Percentiles rank a stretch among this genome's conserved stretches.
Evolutionary conservation across 2,113 vertebrate genomes (phyloP).

Genomic region (Clarias magur): DNA sequence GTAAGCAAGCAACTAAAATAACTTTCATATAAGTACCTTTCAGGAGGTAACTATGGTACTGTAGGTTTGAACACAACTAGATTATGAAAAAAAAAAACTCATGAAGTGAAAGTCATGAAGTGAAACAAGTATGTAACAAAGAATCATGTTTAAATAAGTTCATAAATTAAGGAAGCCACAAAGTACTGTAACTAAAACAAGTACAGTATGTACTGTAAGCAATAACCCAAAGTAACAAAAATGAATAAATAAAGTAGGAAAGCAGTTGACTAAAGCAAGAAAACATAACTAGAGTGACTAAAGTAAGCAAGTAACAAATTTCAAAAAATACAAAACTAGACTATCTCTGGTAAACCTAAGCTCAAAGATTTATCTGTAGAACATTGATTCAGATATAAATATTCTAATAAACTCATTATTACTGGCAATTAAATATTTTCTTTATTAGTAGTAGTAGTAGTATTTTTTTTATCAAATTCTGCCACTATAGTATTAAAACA

Average conservation of each 20-base stretch:
- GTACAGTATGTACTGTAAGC: neutral
- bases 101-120: too few species aligned
- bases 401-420: neutral
- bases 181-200: neutral
- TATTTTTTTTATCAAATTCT: neutral
- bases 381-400: neutral
- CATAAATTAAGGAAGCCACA: too few species aligned
- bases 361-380: neutral
- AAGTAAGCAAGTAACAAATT: neutral
- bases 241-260: neutral
- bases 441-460: neutral
- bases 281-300: neutral
- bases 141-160: too few species aligned
- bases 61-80: too few species aligned
- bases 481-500: neutral
- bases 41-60: too few species aligned
- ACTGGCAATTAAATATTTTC: neutral
- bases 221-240: too few species aligned
- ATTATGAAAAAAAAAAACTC: too few species aligned
- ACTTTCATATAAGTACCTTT: too few species aligned
- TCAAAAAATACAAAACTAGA: neutral
- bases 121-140: too few species aligned
- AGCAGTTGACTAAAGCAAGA: neutral
- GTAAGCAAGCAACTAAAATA: neutral
- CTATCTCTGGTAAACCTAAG: neutral